Base-by-base conservation (phyloP, 2,888 invertebrate genomes). In the Synanthedon formicaeformis region DNA sequence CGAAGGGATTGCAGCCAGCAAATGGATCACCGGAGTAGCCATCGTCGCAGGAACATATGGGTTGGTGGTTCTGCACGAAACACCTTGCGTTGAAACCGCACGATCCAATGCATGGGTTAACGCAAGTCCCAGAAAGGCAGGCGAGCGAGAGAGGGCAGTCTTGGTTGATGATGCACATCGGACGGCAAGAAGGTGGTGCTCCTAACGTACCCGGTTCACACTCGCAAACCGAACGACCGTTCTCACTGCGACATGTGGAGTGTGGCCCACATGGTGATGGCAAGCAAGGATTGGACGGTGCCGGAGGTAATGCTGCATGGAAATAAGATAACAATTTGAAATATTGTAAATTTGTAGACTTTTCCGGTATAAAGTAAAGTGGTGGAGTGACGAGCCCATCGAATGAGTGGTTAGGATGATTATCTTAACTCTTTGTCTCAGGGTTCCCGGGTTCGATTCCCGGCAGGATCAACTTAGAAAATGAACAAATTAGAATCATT, bases 21-120 rank as follows among this genome's bases (percentile, higher is more conserved):
- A 93, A 94, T 23, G 95, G 94, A 88, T 95, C 94, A 27, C 95
- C 95, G 65, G 92, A 91, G 67, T 89, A 94, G n/a, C 92, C 93
- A 50, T 89, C 88, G 53, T 91, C 86, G 66, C 95, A 95, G 50
- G 90, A 89, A 66, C 95, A 95, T 59, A 92, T 89, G 0, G 94
- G 93, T 60, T 91, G 91, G 76, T 94, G 94, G 68, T 93, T 93
- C 66, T 92, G 90, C 3, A 92, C 93, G 6, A 80, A 86, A 65
- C 95, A 95, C 54, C 91, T 89, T 0, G 94, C 92, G 66, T 94
- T 93, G 60, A 92, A 91, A 23, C 94, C 93, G 65, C 94, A 94
- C 4, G 93, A 92, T 27, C 93, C 93, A 5, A 89, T 80, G 65
- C 94, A 95, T 0, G 94, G 94, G 73, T 94, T 92, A 57, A 90